Evolutionary conservation across 2,113 vertebrate species (phyloP).

Genomic region (Chaenogobius annularis): DNA sequence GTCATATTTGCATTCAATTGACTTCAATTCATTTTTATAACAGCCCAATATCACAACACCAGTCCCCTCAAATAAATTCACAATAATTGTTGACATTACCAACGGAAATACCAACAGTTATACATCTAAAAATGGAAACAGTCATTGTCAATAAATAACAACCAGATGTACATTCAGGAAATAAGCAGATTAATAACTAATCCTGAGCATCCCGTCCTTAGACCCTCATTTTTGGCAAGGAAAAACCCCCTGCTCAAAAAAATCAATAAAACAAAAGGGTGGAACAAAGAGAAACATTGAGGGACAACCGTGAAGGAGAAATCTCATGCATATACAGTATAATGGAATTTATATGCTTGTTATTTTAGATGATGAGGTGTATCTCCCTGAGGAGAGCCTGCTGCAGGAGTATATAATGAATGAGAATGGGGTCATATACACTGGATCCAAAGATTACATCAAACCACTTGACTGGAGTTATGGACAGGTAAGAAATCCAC

Average conservation of each 20-base stretch:
- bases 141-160: too few species aligned
- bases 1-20: background rate
- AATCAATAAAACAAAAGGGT: too few species aligned
- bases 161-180: too few species aligned
- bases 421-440: constrained; percentile 84
- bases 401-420: constrained; percentile 86
- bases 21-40: background rate
- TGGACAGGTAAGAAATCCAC: constrained; percentile 79
- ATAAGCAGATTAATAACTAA: too few species aligned
- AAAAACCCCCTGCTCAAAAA: background rate
- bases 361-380: constrained; percentile 80
- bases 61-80: background rate
- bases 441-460: constrained; percentile 79
- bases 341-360: background rate
- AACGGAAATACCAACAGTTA: background rate
- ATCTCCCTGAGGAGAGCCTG: constrained; percentile 78
- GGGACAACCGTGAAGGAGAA: background rate
- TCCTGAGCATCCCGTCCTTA: too few species aligned
- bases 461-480: constrained; percentile 81
- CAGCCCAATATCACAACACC: background rate
- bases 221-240: background rate
- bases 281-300: too few species aligned
- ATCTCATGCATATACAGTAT: background rate
- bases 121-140: too few species aligned
- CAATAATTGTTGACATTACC: background rate